These are phyloP conservation scores for Psettodes erumei DNA, from an alignment of 2,113 vertebrate genomes.

Conservation along the genomic window DNA sequence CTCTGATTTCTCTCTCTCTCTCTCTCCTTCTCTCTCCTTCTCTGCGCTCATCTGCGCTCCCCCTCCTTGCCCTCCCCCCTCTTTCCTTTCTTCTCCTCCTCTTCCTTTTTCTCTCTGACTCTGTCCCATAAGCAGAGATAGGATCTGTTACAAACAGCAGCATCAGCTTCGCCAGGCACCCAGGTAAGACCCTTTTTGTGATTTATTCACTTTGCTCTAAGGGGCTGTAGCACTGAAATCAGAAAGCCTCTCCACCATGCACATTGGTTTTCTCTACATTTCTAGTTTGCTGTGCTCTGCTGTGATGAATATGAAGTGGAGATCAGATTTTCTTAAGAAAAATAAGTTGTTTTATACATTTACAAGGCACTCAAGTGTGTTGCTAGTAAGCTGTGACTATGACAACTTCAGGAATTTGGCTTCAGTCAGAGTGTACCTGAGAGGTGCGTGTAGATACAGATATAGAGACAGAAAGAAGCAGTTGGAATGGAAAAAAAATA, in stretches of 20 bases:
- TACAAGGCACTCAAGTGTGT: slow-evolving; percentile 24
- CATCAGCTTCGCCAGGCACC: slow-evolving; percentile 49
- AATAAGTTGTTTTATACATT: slow-evolving; percentile 46
- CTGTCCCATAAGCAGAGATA: slow-evolving; percentile 61
- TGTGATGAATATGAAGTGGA: slow-evolving; percentile 41
- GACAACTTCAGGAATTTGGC: slow-evolving; percentile 63
- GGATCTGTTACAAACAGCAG: slow-evolving; percentile 71
- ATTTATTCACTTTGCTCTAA: slow-evolving; percentile 56
- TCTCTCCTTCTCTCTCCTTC: slow-evolving; percentile 16
- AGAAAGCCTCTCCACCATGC: slow-evolving; percentile 16
- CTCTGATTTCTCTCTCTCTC: slow-evolving; percentile 25
- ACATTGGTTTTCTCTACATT: slow-evolving; percentile 52
- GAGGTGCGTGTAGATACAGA: background rate
- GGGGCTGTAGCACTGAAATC: background rate
- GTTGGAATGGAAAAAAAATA: slow-evolving; percentile 1
- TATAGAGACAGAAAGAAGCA: background rate
- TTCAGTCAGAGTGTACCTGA: slow-evolving; percentile 16
- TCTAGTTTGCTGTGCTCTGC: slow-evolving; percentile 39
- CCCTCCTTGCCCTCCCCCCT: slow-evolving; percentile 14
- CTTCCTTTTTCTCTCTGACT: slow-evolving; percentile 48
- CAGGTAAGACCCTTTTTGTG: slow-evolving; percentile 72
- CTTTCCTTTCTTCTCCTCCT: slow-evolving; percentile 17
- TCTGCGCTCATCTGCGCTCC: slow-evolving; percentile 2
- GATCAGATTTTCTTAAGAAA: slow-evolving; percentile 24
- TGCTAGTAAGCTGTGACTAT: slow-evolving; percentile 33